Percentiles rank a stretch among this genome's conserved stretches.
These are phyloP conservation scores for Synanthedon tipuliformis DNA, from an alignment of 2,888 invertebrate genomes.

Conservation along the genomic window DNA sequence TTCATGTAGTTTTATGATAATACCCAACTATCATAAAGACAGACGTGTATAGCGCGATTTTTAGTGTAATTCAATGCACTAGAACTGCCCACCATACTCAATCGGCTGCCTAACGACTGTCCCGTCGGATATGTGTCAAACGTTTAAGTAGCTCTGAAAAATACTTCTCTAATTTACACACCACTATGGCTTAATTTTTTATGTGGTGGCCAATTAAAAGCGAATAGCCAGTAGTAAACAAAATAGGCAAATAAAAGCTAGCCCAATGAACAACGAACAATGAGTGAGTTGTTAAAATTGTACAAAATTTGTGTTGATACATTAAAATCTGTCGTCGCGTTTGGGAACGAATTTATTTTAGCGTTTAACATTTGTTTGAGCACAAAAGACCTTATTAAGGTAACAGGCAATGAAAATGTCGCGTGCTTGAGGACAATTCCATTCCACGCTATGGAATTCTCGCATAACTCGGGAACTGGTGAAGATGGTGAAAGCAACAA, in stretches of 20 bases:
- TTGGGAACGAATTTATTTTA: background rate
- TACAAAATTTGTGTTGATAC: background rate
- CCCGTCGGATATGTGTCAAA: no score
- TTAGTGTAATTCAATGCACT: no score
- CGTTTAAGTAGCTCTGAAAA: slow-evolving; percentile 1
- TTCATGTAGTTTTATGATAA: no score
- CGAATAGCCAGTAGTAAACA: slow-evolving; percentile 1
- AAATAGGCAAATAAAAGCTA: slow-evolving; percentile 5
- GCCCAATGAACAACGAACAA: background rate
- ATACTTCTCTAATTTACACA: slow-evolving; percentile 3
- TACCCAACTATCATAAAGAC: no score
- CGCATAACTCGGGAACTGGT: slow-evolving; percentile 20
- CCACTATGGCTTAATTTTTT: slow-evolving; percentile 4
- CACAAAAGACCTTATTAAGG: slow-evolving; percentile 33
- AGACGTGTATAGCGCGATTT: no score
- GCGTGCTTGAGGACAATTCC: slow-evolving; percentile 39
- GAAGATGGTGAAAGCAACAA: slow-evolving; percentile 31
- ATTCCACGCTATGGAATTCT: slow-evolving; percentile 22
- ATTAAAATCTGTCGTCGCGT: background rate
- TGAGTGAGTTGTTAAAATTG: background rate
- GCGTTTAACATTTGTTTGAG: slow-evolving; percentile 12
- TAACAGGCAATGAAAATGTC: slow-evolving; percentile 39
- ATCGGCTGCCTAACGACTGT: no score
- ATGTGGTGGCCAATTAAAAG: slow-evolving; percentile 5
- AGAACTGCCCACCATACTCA: no score